These are phyloP conservation scores for Nowickia ferox DNA, from an alignment of 2,888 invertebrate species.

Conservation along the genomic window DNA sequence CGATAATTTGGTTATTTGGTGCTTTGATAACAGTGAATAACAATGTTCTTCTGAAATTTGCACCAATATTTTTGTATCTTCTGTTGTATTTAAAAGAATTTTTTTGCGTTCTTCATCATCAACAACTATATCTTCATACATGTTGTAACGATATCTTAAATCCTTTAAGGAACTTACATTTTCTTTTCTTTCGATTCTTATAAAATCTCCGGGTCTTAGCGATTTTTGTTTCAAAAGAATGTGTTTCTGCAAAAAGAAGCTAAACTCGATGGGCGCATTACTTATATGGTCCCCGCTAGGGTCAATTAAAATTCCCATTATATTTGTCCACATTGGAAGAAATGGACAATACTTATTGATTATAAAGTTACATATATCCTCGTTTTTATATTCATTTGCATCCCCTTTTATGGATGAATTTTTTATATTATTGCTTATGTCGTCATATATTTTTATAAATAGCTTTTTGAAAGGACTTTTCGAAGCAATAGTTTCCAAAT, in stretches of 20 bases:
- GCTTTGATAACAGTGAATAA: background rate
- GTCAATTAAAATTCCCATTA: slow-evolving; percentile 21
- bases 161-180: slow-evolving; percentile 26
- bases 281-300: background rate
- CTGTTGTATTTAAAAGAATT: too few relatives aligned
- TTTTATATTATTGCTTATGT: background rate
- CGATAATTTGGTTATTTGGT: background rate
- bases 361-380: slow-evolving; percentile 19
- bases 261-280: slow-evolving; percentile 9
- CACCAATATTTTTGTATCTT: too few relatives aligned
- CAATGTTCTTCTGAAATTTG: background rate
- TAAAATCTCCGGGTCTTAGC: background rate
- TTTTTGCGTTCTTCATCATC: too few relatives aligned
- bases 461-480: slow-evolving; percentile 18
- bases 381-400: slow-evolving; percentile 22
- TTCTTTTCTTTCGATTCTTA: slow-evolving; percentile 4
- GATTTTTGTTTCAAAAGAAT: background rate
- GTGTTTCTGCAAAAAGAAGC: slow-evolving; percentile 20
- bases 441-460: slow-evolving; percentile 10
- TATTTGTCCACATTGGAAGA: slow-evolving; percentile 40
- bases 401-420: background rate
- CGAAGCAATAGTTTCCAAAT: background rate
- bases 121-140: slow-evolving; percentile 7
- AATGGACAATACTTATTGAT: slow-evolving; percentile 42
- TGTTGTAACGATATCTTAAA: slow-evolving; percentile 11